Evolutionary conservation across 2,797 vertebrate genomes (phyloP).

Genomic region (Acrossocheilus fasciatus): DNA sequence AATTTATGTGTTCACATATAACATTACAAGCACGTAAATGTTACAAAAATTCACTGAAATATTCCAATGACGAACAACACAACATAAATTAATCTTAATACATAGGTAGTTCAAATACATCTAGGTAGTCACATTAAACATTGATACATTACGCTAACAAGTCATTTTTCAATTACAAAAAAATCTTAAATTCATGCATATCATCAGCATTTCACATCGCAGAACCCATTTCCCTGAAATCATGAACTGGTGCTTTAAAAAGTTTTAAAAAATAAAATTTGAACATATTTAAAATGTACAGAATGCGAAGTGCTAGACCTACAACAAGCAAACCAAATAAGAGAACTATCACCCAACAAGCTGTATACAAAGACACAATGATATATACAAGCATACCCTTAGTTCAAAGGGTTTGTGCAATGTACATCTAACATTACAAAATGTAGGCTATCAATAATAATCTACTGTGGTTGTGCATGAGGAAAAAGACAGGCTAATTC

Average conservation of each 20-base stretch:
- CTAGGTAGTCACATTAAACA: conserved; percentile 77
- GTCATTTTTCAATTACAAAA: conserved; percentile 20
- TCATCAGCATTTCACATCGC: conserved; percentile 65
- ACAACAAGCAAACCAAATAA: conserved; percentile 57
- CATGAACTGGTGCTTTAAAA: conserved; percentile 47
- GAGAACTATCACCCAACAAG: conserved; percentile 49
- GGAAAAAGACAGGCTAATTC: conserved; percentile 40
- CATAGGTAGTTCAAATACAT: conserved; percentile 77
- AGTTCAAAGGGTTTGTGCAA: conserved; percentile 45
- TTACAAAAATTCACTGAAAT: conserved; percentile 58
- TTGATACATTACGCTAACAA: conserved; percentile 48
- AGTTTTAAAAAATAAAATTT: background rate
- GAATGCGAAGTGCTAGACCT: conserved; percentile 39
- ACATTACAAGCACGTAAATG: conserved; percentile 57
- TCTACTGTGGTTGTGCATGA: conserved; percentile 37
- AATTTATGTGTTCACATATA: conserved; percentile 66
- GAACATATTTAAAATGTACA: conserved; percentile 49
- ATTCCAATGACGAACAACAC: conserved; percentile 62
- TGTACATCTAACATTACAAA: conserved; percentile 39
- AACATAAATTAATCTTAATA: conserved; percentile 70
- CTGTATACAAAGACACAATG: conserved; percentile 49
- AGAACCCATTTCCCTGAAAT: conserved; percentile 60
- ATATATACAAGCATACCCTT: conserved; percentile 50
- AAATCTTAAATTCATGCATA: conserved; percentile 70
- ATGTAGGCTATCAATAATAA: conserved; percentile 21